Base-by-base conservation (phyloP, 2,888 invertebrate species). In the Idaea straminata region DNA sequence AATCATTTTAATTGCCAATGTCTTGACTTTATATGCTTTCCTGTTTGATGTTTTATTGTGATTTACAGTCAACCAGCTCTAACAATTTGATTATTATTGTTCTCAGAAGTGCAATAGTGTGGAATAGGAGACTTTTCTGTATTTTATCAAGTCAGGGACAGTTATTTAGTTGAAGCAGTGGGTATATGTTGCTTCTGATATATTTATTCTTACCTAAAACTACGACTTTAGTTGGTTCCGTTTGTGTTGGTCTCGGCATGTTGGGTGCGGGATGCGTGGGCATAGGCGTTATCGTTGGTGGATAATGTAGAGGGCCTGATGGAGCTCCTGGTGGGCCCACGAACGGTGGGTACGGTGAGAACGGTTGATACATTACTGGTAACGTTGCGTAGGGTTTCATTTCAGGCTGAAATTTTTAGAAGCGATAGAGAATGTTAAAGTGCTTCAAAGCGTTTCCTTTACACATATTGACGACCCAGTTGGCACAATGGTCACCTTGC, bases 181-280 rank as follows among this genome's bases (percentile, higher is more conserved):
- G 10, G 47, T 47, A 47, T 7, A 47, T 13, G 47, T 47, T 13
- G 47, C 10, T 47, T 47, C 10, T 4, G 47, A 7, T 10, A 4
- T 2, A 47, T 0, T 47, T 4, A 47, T 47, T 72, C 83, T 86
- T 84, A 94, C 95, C 95, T 84, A 94, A 79, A 69, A 94, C 87
- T 65, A 94, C 85, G 67, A 94, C 89, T 84, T 94, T 94, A 15
- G 92, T 86, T 62, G 89, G 88, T 47, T 95, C 95, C 1, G 83
- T 78, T 64, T 87, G 90, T 6, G 83, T 75, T 3, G 86, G 81
- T 69, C 88, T 80, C 13, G 83, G 87, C n/a, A 83, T 70, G 13
- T 83, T 69, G 0, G 81, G 74, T 3, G 77, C 72, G 3, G 81
- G 74, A 65, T 87, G 86, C 0, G 77, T 81, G 62, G 81, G 88